A percentile compares a stretch with the other conserved stretches of the same genome.
Evolutionary conservation across 2,113 vertebrate genomes (phyloP).

Genomic region (Trichechus manatus): DNA sequence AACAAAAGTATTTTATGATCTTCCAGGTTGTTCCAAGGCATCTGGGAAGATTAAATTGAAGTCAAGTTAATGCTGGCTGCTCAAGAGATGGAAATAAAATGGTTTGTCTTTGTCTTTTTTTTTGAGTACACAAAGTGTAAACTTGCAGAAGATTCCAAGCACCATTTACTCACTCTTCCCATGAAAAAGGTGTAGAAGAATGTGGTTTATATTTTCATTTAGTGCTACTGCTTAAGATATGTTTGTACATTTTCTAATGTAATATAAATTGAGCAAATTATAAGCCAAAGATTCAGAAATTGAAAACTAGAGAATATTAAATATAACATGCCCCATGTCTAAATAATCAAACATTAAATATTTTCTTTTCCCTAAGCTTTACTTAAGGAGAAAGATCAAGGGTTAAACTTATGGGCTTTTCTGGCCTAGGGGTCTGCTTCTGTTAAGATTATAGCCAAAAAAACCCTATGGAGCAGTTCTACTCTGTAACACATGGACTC

Average conservation of each 20-base stretch:
- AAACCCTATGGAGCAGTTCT: no score
- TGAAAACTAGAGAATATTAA: not conserved
- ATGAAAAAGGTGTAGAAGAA: no score
- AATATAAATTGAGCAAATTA: not conserved
- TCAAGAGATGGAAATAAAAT: conserved; percentile 53
- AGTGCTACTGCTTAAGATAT: not conserved
- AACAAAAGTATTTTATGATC: not conserved
- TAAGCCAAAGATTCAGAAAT: conserved; percentile 22
- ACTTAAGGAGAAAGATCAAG: not conserved
- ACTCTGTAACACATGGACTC: no score
- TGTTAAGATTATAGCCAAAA: no score
- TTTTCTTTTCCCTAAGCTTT: not conserved
- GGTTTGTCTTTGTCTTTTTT: conserved; percentile 29
- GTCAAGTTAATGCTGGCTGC: conserved; percentile 42
- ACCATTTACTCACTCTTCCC: not conserved
- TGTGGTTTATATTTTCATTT: not conserved
- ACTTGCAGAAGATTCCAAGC: not conserved
- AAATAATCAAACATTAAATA: not conserved
- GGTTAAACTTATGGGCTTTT: not conserved
- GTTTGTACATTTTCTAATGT: not conserved
- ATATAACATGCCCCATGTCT: not conserved
- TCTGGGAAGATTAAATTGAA: conserved; percentile 49
- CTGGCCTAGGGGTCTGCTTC: not conserved
- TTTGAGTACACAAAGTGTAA: not conserved
- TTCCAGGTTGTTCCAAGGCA: conserved; percentile 81